phyloP scores from a whole-genome alignment of 1,140 invertebrate genomes.

The Venustaconcha ellipsiformis region DNA sequence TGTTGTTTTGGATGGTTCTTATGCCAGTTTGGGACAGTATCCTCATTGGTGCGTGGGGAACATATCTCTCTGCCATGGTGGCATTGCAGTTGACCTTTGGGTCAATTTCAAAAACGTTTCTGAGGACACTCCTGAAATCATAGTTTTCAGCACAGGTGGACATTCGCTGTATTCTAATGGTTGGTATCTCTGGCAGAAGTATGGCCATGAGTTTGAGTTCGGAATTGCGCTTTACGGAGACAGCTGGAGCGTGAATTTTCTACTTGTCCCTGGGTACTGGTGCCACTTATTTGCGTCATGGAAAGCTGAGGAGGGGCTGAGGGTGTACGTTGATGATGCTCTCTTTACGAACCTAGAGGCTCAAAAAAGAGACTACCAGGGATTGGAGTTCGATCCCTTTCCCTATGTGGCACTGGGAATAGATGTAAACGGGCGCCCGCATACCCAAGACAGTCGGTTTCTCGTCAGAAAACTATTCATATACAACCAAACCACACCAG shows the following conservation, averaged over 20 bases:
- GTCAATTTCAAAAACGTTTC: constrained; percentile 23
- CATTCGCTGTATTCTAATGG: constrained; percentile 33
- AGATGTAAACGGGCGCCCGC: constrained; percentile 8
- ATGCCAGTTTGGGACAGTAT: constrained; percentile 11
- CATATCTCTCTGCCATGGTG: constrained; percentile 12
- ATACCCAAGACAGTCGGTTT: constrained; percentile 2
- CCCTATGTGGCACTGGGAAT: constrained; percentile 11
- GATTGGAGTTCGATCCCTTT: constrained; percentile 19
- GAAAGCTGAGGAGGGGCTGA: constrained; percentile 10
- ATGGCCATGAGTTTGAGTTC: constrained; percentile 25
- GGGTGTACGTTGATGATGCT: constrained; percentile 11
- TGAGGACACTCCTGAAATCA: constrained; percentile 22
- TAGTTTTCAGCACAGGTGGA: constrained; percentile 20
- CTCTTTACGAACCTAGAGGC: constrained; percentile 4
- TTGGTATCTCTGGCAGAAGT: constrained; percentile 21
- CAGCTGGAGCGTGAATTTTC: constrained; percentile 15
- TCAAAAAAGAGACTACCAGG: constrained; percentile 7
- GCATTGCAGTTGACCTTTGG: constrained; percentile 22
- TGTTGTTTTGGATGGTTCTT: neutral
- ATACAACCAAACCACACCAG: constrained; percentile 9
- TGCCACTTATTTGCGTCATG: constrained; percentile 16
- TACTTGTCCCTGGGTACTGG: constrained; percentile 6
- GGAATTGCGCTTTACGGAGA: constrained; percentile 16
- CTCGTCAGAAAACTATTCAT: constrained; percentile 13
- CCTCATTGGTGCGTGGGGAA: constrained; percentile 32